A percentile compares a stretch with the other conserved stretches of the same genome.
phyloP scores from a whole-genome alignment of 2,888 invertebrate species.

The Idaea biselata region DNA sequence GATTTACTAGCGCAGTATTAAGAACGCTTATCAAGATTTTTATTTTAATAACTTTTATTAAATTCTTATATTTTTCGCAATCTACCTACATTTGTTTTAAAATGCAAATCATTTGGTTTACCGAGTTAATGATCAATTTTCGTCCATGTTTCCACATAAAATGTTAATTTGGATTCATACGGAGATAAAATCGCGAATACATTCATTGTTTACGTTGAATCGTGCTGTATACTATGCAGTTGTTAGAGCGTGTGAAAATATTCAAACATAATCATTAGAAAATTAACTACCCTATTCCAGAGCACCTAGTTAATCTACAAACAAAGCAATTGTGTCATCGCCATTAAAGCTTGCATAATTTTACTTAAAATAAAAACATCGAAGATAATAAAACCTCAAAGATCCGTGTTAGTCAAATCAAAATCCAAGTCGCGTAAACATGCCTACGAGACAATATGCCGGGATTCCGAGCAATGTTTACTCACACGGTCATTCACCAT shows the following conservation, averaged over 20 bases:
- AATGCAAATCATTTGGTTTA: conserved; percentile 22
- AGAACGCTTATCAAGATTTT: background rate
- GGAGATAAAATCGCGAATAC: background rate
- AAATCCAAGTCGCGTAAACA: conserved; percentile 8
- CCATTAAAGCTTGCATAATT: background rate
- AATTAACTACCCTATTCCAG: background rate
- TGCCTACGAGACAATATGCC: conserved; percentile 4
- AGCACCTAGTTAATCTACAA: background rate
- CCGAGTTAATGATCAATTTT: conserved; percentile 16
- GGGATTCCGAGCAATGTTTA: conserved; percentile 40
- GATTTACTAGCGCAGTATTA: conserved; percentile 4
- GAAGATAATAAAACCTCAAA: background rate
- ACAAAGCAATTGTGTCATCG: background rate
- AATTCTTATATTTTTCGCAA: background rate
- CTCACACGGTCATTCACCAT: conserved; percentile 53
- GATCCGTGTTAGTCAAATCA: background rate
- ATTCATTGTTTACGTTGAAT: background rate
- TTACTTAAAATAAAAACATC: background rate
- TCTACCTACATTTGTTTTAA: conserved; percentile 17
- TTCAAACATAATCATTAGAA: background rate
- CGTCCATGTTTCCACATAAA: conserved; percentile 12
- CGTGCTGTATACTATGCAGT: background rate
- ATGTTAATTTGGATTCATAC: conserved; percentile 4
- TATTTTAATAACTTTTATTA: background rate
- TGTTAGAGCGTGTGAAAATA: background rate